Base-by-base conservation (phyloP, 1,140 invertebrate genomes). In the Philopotamus ludificatus region DNA sequence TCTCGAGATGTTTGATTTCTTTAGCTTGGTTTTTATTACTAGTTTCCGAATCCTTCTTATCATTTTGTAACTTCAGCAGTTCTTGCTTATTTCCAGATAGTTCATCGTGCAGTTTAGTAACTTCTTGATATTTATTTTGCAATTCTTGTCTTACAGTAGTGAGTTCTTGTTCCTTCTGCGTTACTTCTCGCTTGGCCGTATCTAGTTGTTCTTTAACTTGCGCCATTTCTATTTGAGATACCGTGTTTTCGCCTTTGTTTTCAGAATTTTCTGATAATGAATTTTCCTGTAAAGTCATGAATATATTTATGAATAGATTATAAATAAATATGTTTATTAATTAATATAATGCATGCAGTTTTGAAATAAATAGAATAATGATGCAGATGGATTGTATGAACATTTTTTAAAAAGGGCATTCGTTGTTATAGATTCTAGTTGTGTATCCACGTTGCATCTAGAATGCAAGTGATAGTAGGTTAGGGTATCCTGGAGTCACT, bases 41-140 rank as follows among this genome's bases (percentile, higher is more conserved):
- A 82, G 70, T 85, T 77, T 83, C 69, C 21, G 76, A 63, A 51
- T 85, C 79, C 79, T 85, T 78, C 71, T 81, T 79, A 74, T 79
- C 84, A 76, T 78, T 85, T 77, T 81, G 85, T 23, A 85, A 78
- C 72, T 88, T 90, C 25, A 85, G 83, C 34, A 87, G 72, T 71
- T 89, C 86, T 53, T 85, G 82, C 67, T 83, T 84, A 1, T 82
- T 41, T 34, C 80, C 77, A 0, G 74, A 70, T 15, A 84, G 49
- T 67, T 86, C 82, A n/a, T 74, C 66, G 66, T 80, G 79, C 23
- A 83, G 60, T 66, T 79, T 77, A 3, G 76, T 76, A 47, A 85
- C 68, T 73, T 86, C 79, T 63, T 78, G 76, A 67, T 79, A 75
- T 55, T 74, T 71, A 21, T 74, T 73, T 63, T 39, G 67, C 18